Evolutionary conservation across 1,140 invertebrate species (phyloP), one percentile per base, ranked within the genome.

Genomic region (Eriocheir sinensis): DNA sequence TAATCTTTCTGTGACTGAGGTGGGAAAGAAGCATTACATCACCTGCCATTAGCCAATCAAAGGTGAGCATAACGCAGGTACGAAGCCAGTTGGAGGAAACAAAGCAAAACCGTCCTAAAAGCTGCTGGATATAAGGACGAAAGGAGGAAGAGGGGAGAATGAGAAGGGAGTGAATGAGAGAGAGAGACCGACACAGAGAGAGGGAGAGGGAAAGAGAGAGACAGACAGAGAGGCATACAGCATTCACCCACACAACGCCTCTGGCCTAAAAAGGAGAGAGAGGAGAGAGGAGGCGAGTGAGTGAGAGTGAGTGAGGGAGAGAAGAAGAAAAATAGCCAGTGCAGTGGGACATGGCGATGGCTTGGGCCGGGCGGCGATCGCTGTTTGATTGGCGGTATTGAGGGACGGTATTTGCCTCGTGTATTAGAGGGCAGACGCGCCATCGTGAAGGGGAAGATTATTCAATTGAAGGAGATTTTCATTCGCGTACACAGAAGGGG

Each of bases 291-390:
- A 30, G 30, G 1, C 30, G 21, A 79, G 30, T 12, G 53, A 72
- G 53, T 12, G 53, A 72, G 80, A 81, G 80, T 27, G 80, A 41
- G 86, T 40, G 86, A 89, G 86, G 40, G 86, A 41, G 86, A 89
- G 86, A 89, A 41, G 53, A 41, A 53, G 40, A 89, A 41, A 89
- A 41, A 89, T 17, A 53, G 88, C 21, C 17, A 89, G 88, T n/a
- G 38, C 81, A 85, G 4, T 85, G 38, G 36, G 21, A 85, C 38
- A 85, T 38, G 81, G 17, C 27, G 2, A 0, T 85, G 15, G 34
- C 1, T 34, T 3, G 36, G 9, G 38, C 9, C 17, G 36, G 34
- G 34, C 9, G 36, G 81, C 36, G 60, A 72, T 72, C 60, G 60
- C n/a, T 3, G 8, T 72, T n/a, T 72, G 60, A 72, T 72, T 72